These are phyloP conservation scores for Bradypus variegatus DNA, from an alignment of 2,797 vertebrate species.

Conservation along the genomic window DNA sequence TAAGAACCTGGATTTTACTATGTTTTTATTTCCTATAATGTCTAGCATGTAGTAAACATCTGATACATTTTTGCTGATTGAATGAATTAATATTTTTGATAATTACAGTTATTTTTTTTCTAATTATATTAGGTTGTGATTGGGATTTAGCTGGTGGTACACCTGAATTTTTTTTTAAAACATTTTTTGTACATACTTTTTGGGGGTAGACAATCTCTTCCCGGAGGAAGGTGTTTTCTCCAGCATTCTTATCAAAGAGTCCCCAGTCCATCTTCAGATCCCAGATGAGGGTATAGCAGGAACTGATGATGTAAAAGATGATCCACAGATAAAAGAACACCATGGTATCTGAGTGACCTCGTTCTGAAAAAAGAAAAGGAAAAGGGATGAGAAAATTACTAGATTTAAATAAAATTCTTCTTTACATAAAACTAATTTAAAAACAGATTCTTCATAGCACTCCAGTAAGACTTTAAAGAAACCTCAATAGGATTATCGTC, in stretches of 20 bases:
- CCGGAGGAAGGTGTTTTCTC: conserved; percentile 95
- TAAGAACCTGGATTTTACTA: conserved; percentile 23
- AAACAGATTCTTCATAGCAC: background rate
- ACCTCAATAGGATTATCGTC: background rate
- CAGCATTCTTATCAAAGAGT: conserved; percentile 94
- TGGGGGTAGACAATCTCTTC: conserved; percentile 99
- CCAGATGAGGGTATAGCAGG: conserved; percentile 97
- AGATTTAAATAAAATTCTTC: conserved; percentile 19
- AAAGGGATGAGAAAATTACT: background rate
- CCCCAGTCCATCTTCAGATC: conserved; percentile 99
- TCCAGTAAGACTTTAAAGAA: conserved; percentile 24
- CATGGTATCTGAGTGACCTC: conserved; percentile 73
- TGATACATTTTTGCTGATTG: background rate
- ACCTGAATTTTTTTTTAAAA: background rate
- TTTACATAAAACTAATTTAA: conserved; percentile 32
- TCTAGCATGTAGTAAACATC: background rate
- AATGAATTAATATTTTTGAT: background rate
- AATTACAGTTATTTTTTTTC: background rate
- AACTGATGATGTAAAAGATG: conserved; percentile 86
- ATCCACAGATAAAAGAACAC: conserved; percentile 96
- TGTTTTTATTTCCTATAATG: conserved; percentile 14
- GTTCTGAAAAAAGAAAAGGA: conserved; percentile 74
- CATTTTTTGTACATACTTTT: conserved; percentile 81
- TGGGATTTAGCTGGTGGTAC: background rate
- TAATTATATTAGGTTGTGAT: conserved; percentile 4